A percentile compares a stretch with the other conserved stretches of the same genome.
These are phyloP conservation scores for Echeneis naucrates DNA, from an alignment of 2,797 vertebrate genomes.

Conservation along the genomic window DNA sequence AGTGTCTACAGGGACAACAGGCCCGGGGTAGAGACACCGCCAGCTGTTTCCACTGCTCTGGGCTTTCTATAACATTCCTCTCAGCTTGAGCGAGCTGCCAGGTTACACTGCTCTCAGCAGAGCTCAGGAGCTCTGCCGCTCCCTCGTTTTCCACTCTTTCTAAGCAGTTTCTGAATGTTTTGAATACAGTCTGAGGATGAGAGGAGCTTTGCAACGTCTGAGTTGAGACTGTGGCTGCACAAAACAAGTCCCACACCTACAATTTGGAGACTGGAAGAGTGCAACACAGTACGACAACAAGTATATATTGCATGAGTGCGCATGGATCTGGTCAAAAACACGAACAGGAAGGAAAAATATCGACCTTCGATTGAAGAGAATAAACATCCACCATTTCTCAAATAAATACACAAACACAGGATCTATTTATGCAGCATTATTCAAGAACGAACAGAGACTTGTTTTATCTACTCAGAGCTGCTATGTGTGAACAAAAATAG, in stretches of 20 bases:
- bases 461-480: neutral
- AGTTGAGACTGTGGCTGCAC: slow-evolving; percentile 10
- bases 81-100: slow-evolving; percentile 71
- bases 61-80: slow-evolving; percentile 72
- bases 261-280: slow-evolving; percentile 7
- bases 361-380: too few relatives aligned
- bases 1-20: slow-evolving; percentile 66
- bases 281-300: neutral
- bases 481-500: neutral
- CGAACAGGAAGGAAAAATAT: neutral
- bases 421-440: neutral
- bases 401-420: neutral
- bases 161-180: slow-evolving; percentile 33
- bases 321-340: neutral
- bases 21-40: slow-evolving; percentile 55
- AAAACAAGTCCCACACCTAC: neutral
- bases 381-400: too few relatives aligned
- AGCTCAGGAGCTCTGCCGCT: slow-evolving; percentile 16
- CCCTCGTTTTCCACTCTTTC: slow-evolving; percentile 20
- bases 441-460: neutral
- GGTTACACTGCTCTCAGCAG: slow-evolving; percentile 68
- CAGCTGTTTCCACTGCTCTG: slow-evolving; percentile 73
- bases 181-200: slow-evolving; percentile 42
- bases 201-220: neutral
- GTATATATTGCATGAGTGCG: neutral